phyloP scores from a whole-genome alignment of 1,140 invertebrate species.

The Bombus haemorrhoidalis region DNA sequence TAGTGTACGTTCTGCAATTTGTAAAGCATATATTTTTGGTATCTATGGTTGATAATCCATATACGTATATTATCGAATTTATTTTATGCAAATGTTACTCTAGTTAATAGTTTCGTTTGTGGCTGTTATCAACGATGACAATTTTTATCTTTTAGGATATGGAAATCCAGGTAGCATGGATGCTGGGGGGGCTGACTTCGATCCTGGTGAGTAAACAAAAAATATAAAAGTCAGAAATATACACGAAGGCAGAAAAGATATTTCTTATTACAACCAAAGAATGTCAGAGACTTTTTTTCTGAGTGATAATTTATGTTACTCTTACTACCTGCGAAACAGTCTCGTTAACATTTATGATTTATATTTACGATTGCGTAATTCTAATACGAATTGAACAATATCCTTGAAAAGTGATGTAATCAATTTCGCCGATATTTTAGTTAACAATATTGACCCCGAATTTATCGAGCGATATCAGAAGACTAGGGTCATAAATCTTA shows the following conservation, averaged over 20 bases:
- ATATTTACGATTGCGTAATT: constrained; percentile 1
- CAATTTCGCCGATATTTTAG: neutral
- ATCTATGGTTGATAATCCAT: neutral
- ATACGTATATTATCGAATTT: too few relatives aligned
- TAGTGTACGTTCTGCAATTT: neutral
- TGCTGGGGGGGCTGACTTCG: constrained; percentile 80
- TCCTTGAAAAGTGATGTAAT: constrained; percentile 12
- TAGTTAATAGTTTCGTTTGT: neutral
- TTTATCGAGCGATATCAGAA: constrained; percentile 16
- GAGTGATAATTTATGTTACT: neutral
- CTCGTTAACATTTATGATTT: neutral
- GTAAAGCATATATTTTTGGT: neutral
- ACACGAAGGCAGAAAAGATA: neutral
- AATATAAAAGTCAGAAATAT: neutral
- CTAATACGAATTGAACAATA: neutral
- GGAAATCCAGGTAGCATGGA: constrained; percentile 81
- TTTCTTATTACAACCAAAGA: neutral
- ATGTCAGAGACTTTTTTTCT: neutral
- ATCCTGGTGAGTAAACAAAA: constrained; percentile 77
- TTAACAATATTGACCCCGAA: constrained; percentile 22
- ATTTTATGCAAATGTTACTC: neutral
- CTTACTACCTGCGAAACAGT: neutral
- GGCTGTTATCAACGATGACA: neutral
- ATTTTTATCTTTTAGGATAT: constrained; percentile 77
- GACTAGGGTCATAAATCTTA: constrained; percentile 11